Conservation (phyloP, 1,140 invertebrate species). For the Sinonovacula constricta region DNA sequence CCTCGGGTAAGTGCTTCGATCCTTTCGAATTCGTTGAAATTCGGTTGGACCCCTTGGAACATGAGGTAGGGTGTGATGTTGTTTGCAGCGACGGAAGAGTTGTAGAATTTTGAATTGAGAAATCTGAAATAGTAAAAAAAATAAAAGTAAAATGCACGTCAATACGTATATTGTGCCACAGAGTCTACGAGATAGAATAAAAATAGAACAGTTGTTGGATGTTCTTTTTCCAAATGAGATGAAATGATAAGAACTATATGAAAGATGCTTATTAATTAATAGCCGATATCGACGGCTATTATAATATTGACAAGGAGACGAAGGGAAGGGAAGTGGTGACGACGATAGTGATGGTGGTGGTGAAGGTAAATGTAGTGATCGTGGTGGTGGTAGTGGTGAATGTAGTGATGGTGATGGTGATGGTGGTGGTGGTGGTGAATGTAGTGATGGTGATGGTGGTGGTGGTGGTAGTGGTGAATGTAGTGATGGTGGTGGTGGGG, state of each 20-base stretch:
- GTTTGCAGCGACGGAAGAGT: constrained; percentile 55
- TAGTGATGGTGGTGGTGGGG: too few relatives aligned
- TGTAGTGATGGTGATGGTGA: too few relatives aligned
- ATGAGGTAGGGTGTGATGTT: constrained; percentile 68
- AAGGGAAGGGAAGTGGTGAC: too few relatives aligned
- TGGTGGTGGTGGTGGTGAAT: too few relatives aligned
- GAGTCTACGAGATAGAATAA: neutral
- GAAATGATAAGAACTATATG: neutral
- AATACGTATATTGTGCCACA: neutral
- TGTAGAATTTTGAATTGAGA: constrained; percentile 63
- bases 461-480: too few relatives aligned
- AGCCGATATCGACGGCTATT: neutral
- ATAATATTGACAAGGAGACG: too few relatives aligned
- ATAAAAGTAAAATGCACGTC: neutral
- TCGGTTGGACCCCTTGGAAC: constrained; percentile 64
- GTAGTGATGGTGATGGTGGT: too few relatives aligned
- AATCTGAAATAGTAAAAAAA: constrained; percentile 47
- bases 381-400: too few relatives aligned
- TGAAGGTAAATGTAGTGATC: too few relatives aligned
- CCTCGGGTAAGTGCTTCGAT: constrained; percentile 59
- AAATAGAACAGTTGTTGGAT: neutral
- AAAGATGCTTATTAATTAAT: neutral
- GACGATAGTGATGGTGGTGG: too few relatives aligned
- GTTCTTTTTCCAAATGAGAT: neutral
- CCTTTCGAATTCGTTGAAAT: constrained; percentile 60